These are phyloP conservation scores for Lagria hirta DNA, from an alignment of 2,888 invertebrate species.

Conservation along the genomic window DNA sequence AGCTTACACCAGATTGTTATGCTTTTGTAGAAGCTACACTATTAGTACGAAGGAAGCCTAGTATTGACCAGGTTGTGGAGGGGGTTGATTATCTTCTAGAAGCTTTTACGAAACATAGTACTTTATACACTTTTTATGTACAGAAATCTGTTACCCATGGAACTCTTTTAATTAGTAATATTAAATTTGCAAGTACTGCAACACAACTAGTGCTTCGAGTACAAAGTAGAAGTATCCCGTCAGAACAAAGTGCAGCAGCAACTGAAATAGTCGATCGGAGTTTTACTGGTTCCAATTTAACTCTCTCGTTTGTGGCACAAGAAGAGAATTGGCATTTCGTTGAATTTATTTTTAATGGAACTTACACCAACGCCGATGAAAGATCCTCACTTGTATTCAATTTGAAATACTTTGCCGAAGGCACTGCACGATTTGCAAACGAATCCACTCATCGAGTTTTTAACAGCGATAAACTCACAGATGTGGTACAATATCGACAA, in stretches of 20 bases:
- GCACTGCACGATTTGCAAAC: constrained; percentile 5
- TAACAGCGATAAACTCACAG: constrained; percentile 30
- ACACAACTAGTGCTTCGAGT: constrained; percentile 52
- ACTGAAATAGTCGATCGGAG: constrained; percentile 26
- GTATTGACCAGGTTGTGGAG: constrained; percentile 37
- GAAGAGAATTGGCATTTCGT: constrained; percentile 65
- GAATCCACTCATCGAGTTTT: constrained; percentile 23
- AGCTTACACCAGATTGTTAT: constrained; percentile 60
- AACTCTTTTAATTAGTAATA: constrained; percentile 38
- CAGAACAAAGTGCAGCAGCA: constrained; percentile 43
- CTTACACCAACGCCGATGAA: constrained; percentile 19
- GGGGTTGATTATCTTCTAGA: constrained; percentile 31
- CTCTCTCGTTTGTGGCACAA: constrained; percentile 57
- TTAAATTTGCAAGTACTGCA: constrained; percentile 36
- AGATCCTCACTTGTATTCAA: constrained; percentile 26
- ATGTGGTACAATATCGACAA: constrained; percentile 42
- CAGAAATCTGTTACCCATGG: constrained; percentile 41
- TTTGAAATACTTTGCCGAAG: constrained; percentile 26
- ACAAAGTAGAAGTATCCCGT: constrained; percentile 59
- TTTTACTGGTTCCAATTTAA: constrained; percentile 6
- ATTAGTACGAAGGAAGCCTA: constrained; percentile 34
- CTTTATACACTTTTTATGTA: constrained; percentile 47
- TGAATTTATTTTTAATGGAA: constrained; percentile 44
- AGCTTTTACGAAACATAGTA: constrained; percentile 30
- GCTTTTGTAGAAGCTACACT: constrained; percentile 50